Evolutionary conservation across 53 echinoderm and acorn worm genomes (phyloP), one percentile per base, ranked within the genome.

Genomic region (Henricia sp.): DNA sequence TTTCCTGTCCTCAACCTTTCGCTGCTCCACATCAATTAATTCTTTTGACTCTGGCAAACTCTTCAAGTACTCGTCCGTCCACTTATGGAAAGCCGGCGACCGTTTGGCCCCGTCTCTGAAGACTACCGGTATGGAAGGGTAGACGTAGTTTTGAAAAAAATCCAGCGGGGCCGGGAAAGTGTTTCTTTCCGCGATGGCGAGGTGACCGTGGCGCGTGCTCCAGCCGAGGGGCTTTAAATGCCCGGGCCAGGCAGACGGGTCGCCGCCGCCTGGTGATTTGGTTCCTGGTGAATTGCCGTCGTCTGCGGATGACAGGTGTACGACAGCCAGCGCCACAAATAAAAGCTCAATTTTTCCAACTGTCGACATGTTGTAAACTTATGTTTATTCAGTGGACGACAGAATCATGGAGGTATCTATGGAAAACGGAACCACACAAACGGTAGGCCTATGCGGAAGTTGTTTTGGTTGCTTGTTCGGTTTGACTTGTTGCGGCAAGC

Each of bases 81-180:
- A 94, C 50, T 76, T 63, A n/a, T 62, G 58, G 70, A 86, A 94
- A 14, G 96, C 96, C 1, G 90, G 88, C 8, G 89, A 94, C 2
- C 55, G 54, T 58, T 85, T 92, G 21, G 94, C 96, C 6, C 88
- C 96, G 4, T 64, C 58, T 12, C 75, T 88, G 73, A 95, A 94
- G 38, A 96, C 66, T 13, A 94, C 96, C 1, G 96, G 96, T 0
- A 94, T 71, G 1, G 94, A 94, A 2, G 77, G 85, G 23, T 92
- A 87, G 4, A 93, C 86, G 59, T 90, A 85, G 39, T 85, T 85
- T 52, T 83, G 67, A 72, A 86, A 96, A 74, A 96, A 96, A 37
- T 89, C 90, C 28, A 72, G 50, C 0, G 96, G 92, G 17, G 90
- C 73, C 41, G 93, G 93, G 67, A 93, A 95, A 3, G 42, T 38